Base-by-base conservation (phyloP, 2,113 vertebrate genomes). In the Hemiprocne comata region DNA sequence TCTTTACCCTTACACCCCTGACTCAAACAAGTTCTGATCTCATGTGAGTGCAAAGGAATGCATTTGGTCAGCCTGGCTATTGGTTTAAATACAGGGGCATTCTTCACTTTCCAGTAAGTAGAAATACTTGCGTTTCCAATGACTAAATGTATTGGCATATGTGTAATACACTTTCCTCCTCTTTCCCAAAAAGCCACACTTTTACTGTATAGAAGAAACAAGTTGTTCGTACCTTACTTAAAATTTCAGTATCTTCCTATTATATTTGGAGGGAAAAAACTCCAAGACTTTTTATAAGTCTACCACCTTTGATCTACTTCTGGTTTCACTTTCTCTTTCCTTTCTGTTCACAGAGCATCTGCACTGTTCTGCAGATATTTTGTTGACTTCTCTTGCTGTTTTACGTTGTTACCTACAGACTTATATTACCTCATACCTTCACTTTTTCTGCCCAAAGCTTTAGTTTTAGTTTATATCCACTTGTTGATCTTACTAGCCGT, bases 181-280 rank as follows among this genome's bases (percentile, higher is more conserved):
- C 60, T 50, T 77, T 67, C 53, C 50, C 18, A 5, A 87, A 89
- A 85, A 73, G 14, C 25, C 28, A 15, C 10, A 2, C 15, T 75
- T 44, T 64, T 40, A 12, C 10, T 57, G 4, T 38, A 1, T 40
- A 40, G 54, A 90, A 70, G 71, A 81, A 75, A 61, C 23, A 50
- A 79, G 28, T 40, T 42, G 10, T 57, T 85, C 92, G 21, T 54
- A 85, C 44, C 21, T 70, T 36, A 40, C 48, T 15, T 75, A 73
- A 72, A 69, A 48, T 84, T 42, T 85, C 0, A 0, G 0, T 73
- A 70, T 40, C 24, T 84, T 90, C 24, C 55, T 60, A 3, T 50
- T 81, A n/a, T 42, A n/a, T 86, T 67, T 64, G 25, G 24, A 72
- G 2, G 29, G 34, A 14, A 17, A 61, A 75, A 58, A 10, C 9